phyloP scores from a whole-genome alignment of 2,888 invertebrate genomes.

The Andrena trimmerana region DNA sequence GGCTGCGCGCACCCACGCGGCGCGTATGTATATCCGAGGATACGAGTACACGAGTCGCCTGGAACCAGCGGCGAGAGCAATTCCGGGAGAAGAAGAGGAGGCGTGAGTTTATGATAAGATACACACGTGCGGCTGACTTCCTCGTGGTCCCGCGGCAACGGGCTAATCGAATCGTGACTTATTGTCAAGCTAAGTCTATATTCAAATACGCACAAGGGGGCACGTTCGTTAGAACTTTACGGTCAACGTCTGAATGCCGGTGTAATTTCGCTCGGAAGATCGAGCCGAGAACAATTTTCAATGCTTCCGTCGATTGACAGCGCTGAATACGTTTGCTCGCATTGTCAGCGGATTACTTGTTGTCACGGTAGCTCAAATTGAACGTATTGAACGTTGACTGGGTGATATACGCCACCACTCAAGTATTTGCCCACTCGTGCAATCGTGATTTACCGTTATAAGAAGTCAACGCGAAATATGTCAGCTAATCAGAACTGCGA shows the following conservation, averaged over 20 bases:
- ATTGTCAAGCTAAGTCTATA: constrained; percentile 50
- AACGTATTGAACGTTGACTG: constrained; percentile 15
- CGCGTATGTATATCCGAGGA: constrained; percentile 16
- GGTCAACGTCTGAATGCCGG: constrained; percentile 25
- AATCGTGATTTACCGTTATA: no score
- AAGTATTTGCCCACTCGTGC: no score
- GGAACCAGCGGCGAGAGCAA: constrained; percentile 57
- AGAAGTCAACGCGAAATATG: no score
- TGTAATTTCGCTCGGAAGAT: constrained; percentile 23
- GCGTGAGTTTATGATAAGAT: constrained; percentile 73
- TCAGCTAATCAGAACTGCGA: no score
- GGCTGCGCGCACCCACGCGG: constrained; percentile 64
- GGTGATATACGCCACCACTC: not conserved
- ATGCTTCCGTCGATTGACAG: constrained; percentile 24
- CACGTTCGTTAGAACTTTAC: constrained; percentile 46
- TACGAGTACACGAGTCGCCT: constrained; percentile 43
- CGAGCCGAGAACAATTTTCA: constrained; percentile 11
- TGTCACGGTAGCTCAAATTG: constrained; percentile 12
- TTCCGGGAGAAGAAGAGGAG: constrained; percentile 70
- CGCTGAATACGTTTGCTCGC: not conserved
- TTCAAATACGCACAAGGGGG: constrained; percentile 36
- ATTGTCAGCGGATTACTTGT: constrained; percentile 32
- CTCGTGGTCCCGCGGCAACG: constrained; percentile 53
- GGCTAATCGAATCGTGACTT: constrained; percentile 70
- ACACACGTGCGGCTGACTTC: constrained; percentile 54